phyloP scores from a whole-genome alignment of 2,888 invertebrate species.

The Leptinotarsa juncta region DNA sequence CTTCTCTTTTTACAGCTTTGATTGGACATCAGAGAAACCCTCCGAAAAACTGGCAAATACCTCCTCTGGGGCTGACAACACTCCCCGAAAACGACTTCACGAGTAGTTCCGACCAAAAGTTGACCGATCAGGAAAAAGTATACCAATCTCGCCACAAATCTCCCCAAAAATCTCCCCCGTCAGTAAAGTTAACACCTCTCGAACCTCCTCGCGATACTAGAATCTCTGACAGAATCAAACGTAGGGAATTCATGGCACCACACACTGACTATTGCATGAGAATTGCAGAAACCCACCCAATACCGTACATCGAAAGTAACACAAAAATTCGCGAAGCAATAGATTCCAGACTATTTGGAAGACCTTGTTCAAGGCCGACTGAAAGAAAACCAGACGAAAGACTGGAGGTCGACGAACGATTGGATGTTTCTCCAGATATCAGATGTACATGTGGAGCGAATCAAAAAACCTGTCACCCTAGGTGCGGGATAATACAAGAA shows the following conservation, averaged over 20 bases:
- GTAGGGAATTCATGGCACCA: constrained; percentile 46
- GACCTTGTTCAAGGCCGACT: background rate
- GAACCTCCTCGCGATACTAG: constrained; percentile 55
- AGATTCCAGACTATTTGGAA: constrained; percentile 25
- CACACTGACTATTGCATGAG: constrained; percentile 49
- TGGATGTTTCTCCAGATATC: constrained; percentile 17
- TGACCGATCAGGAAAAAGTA: background rate
- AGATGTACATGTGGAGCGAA: constrained; percentile 1
- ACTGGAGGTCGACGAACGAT: background rate
- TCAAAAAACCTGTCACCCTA: background rate
- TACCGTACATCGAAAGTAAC: constrained; percentile 36
- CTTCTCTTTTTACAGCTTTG: background rate
- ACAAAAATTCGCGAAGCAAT: constrained; percentile 40
- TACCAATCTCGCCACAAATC: background rate
- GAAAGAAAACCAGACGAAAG: background rate
- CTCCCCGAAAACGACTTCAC: background rate
- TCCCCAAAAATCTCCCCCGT: background rate
- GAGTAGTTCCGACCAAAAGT: background rate
- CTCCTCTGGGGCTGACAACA: constrained; percentile 14
- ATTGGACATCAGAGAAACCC: background rate
- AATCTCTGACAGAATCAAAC: constrained; percentile 61
- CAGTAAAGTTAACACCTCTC: constrained; percentile 25
- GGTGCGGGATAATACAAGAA: background rate
- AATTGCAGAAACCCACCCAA: constrained; percentile 32
- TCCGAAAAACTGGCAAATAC: background rate